These are phyloP conservation scores for Podargus strigoides DNA, from an alignment of 2,797 vertebrate species.

Conservation along the genomic window DNA sequence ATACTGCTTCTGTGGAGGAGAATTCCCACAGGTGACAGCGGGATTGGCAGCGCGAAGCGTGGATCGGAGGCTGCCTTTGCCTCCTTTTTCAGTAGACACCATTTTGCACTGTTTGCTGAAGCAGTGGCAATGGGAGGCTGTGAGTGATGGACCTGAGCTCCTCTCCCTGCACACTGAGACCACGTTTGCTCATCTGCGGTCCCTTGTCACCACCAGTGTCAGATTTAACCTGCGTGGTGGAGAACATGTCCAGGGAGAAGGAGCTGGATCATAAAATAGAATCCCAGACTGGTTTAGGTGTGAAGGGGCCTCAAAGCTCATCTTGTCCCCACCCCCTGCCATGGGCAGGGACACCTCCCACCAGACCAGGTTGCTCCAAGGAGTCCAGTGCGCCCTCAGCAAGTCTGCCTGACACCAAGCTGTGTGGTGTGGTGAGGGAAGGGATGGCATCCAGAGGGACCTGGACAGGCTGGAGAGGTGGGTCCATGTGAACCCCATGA, in stretches of 20 bases:
- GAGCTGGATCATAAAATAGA: neutral
- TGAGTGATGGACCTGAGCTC: neutral
- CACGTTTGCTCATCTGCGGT: fast-evolving
- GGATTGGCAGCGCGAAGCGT: neutral
- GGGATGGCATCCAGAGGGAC: too few relatives aligned
- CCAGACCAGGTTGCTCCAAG: too few relatives aligned
- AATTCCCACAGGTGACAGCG: neutral
- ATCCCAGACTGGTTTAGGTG: too few relatives aligned
- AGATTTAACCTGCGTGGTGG: neutral
- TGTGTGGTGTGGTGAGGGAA: too few relatives aligned
- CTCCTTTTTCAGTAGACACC: neutral
- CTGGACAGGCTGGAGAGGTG: too few relatives aligned
- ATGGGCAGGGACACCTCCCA: too few relatives aligned
- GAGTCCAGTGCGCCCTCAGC: too few relatives aligned
- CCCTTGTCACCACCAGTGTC: fast-evolving
- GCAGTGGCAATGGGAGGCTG: neutral
- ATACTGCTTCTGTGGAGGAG: neutral
- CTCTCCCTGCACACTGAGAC: neutral
- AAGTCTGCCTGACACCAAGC: too few relatives aligned
- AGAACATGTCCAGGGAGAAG: neutral
- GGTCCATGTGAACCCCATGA: too few relatives aligned
- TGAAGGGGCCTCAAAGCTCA: too few relatives aligned
- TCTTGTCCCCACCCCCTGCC: too few relatives aligned
- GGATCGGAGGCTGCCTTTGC: neutral
- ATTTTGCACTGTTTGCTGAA: neutral